Percentiles rank a stretch among this genome's conserved stretches.
Evolutionary conservation across 2,113 vertebrate species (phyloP).

Genomic region (Panthera uncia): DNA sequence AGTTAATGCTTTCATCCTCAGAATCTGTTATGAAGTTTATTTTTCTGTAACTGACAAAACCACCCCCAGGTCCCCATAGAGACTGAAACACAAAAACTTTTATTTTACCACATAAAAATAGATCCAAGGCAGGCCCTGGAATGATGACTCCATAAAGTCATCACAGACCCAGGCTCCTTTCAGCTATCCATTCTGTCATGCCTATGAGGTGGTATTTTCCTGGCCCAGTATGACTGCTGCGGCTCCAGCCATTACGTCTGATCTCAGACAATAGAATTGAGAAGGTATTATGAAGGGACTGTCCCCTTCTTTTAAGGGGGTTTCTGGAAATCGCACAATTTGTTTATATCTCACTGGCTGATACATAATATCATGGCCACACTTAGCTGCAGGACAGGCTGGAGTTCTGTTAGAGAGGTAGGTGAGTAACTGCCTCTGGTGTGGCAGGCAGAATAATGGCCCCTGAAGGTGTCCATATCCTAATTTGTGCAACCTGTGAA

Average conservation of each 20-base stretch:
- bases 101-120: neutral
- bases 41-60: neutral
- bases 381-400: neutral
- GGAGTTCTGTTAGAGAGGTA: neutral
- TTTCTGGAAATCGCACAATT: neutral
- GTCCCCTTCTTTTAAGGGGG: neutral
- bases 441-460: neutral
- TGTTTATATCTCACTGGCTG: neutral
- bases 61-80: fast-evolving
- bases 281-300: neutral
- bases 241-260: neutral
- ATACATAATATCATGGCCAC: neutral
- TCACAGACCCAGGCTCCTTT: neutral
- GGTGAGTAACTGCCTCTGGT: neutral
- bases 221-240: neutral
- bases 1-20: neutral
- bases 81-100: neutral
- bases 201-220: neutral
- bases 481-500: neutral
- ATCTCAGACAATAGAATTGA: neutral
- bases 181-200: neutral
- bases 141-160: neutral
- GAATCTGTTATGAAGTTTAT: neutral
- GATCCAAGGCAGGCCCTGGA: neutral
- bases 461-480: neutral